Conservation (phyloP, 2,113 vertebrate genomes). For the Nycticorax nycticorax region DNA sequence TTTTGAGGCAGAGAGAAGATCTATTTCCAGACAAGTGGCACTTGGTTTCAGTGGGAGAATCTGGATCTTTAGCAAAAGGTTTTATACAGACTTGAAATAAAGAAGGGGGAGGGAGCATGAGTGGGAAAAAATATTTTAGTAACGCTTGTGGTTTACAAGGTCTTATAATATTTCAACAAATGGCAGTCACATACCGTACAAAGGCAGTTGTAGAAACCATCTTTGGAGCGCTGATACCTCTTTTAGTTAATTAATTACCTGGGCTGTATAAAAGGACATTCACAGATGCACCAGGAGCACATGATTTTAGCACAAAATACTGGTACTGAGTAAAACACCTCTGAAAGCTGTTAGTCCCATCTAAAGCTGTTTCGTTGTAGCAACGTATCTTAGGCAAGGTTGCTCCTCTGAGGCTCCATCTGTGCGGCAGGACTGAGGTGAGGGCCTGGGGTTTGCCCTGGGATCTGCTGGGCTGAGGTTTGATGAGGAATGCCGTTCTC, state of each 20-base stretch:
- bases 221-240: neutral
- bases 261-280: neutral
- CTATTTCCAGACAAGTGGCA: slow-evolving; percentile 21
- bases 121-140: slow-evolving; percentile 26
- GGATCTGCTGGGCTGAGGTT: neutral
- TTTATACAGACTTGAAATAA: slow-evolving; percentile 12
- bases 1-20: neutral
- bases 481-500: neutral
- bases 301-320: neutral
- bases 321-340: neutral
- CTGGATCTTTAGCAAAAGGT: neutral
- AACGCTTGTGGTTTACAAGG: neutral
- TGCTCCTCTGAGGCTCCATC: rapidly evolving
- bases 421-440: rapidly evolving
- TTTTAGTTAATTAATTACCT: neutral
- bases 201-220: neutral
- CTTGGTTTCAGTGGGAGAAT: slow-evolving; percentile 42
- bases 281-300: neutral
- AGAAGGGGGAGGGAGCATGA: neutral
- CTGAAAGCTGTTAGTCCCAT: neutral
- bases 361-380: neutral
- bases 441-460: neutral
- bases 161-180: slow-evolving; percentile 5
- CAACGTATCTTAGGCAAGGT: rapidly evolving
- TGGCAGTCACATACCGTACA: neutral